Conservation (phyloP, 2,113 vertebrate genomes). For the Myrmecobius fasciatus region DNA sequence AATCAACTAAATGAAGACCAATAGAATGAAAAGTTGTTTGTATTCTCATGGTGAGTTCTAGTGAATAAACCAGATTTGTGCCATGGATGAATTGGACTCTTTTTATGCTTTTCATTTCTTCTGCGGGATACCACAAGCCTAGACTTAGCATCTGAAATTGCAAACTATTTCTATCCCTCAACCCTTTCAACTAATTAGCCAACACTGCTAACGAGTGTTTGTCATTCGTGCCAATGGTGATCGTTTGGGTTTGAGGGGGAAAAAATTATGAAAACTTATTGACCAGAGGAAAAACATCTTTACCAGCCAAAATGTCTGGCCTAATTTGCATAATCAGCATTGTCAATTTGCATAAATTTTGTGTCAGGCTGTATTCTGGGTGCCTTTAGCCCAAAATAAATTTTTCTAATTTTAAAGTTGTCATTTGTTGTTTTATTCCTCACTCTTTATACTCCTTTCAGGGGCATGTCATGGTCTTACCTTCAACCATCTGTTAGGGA, state of each 20-base stretch:
- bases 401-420: slow-evolving; percentile 82
- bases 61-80: background rate
- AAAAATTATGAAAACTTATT: slow-evolving; percentile 47
- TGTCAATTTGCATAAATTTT: slow-evolving; percentile 83
- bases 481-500: slow-evolving; percentile 77
- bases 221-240: slow-evolving; percentile 57
- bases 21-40: background rate
- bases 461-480: slow-evolving; percentile 55
- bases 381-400: slow-evolving; percentile 80
- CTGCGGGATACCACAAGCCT: background rate
- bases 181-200: slow-evolving; percentile 58
- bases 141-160: slow-evolving; percentile 41
- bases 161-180: slow-evolving; percentile 54
- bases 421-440: slow-evolving; percentile 63
- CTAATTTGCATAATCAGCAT: slow-evolving; percentile 82
- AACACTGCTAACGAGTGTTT: slow-evolving; percentile 25
- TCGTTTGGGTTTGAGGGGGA: slow-evolving; percentile 41
- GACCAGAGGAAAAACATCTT: slow-evolving; percentile 75
- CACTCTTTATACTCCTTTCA: slow-evolving; percentile 68
- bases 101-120: background rate
- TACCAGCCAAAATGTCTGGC: slow-evolving; percentile 68
- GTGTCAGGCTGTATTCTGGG: slow-evolving; percentile 80
- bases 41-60: background rate
- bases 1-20: background rate
- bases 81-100: background rate